phyloP scores from a whole-genome alignment of 2,888 invertebrate species.

The Barypeithes pellucidus region DNA sequence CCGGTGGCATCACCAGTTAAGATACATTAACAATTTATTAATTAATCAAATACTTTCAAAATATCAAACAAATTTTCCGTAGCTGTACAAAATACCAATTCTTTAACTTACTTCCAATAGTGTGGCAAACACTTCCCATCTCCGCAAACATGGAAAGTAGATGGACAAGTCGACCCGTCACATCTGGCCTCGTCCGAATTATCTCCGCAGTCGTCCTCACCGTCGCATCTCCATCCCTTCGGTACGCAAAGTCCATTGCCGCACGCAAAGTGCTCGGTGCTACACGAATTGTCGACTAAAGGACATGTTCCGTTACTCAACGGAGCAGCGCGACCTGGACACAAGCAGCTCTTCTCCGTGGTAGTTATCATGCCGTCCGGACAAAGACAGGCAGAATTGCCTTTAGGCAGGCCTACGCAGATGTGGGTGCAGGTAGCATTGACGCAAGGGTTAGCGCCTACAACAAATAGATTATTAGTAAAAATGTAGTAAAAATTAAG shows the following conservation, averaged over 20 bases:
- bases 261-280: slow-evolving; percentile 75
- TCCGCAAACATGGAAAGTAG: slow-evolving; percentile 75
- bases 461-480: slow-evolving; percentile 11
- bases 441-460: slow-evolving; percentile 80
- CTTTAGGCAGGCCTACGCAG: slow-evolving; percentile 83
- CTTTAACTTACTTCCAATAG: slow-evolving; percentile 72
- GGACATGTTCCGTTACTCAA: slow-evolving; percentile 79
- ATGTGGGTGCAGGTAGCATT: slow-evolving; percentile 79
- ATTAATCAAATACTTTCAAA: too few relatives aligned
- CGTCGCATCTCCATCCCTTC: slow-evolving; percentile 77
- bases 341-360: slow-evolving; percentile 79
- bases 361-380: slow-evolving; percentile 78
- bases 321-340: slow-evolving; percentile 80
- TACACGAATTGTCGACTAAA: slow-evolving; percentile 75
- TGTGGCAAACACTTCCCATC: slow-evolving; percentile 77
- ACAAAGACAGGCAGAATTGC: slow-evolving; percentile 82
- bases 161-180: slow-evolving; percentile 71
- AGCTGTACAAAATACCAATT: too few relatives aligned
- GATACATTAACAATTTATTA: too few relatives aligned
- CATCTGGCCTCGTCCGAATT: slow-evolving; percentile 75
- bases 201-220: slow-evolving; percentile 80
- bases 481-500: too few relatives aligned
- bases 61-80: too few relatives aligned
- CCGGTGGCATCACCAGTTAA: too few relatives aligned
- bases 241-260: slow-evolving; percentile 76